Evolutionary conservation across 2,113 vertebrate species (phyloP).

Genomic region (Microcebus jonahi): DNA sequence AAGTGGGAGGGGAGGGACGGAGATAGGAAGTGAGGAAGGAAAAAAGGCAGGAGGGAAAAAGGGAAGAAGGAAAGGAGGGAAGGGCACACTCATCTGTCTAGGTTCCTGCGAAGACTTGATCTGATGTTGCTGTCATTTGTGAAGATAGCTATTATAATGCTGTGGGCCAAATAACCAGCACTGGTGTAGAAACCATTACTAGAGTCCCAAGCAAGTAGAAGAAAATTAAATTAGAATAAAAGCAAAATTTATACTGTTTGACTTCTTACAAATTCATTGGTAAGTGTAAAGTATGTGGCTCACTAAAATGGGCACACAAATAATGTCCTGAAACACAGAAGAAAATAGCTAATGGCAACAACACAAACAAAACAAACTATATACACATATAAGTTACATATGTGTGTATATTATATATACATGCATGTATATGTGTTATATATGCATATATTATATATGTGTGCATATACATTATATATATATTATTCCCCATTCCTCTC

Average conservation of each 20-base stretch:
- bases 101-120: neutral
- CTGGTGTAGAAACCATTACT: neutral
- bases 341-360: neutral
- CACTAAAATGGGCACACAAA: neutral
- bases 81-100: neutral
- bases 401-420: too few species aligned
- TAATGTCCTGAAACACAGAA: neutral
- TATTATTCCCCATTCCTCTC: neutral
- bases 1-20: neutral
- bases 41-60: neutral
- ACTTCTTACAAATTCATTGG: neutral
- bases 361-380: neutral
- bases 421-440: neutral
- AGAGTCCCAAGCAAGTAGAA: neutral
- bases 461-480: neutral
- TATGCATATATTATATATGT: neutral
- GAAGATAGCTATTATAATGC: neutral
- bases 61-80: too few species aligned
- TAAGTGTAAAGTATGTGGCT: neutral
- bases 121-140: neutral
- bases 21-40: too few species aligned
- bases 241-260: neutral
- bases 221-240: neutral
- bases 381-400: neutral
- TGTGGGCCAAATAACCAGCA: neutral